Base-by-base conservation (phyloP, 2,797 vertebrate genomes). In the Acanthurus leucopareius region DNA sequence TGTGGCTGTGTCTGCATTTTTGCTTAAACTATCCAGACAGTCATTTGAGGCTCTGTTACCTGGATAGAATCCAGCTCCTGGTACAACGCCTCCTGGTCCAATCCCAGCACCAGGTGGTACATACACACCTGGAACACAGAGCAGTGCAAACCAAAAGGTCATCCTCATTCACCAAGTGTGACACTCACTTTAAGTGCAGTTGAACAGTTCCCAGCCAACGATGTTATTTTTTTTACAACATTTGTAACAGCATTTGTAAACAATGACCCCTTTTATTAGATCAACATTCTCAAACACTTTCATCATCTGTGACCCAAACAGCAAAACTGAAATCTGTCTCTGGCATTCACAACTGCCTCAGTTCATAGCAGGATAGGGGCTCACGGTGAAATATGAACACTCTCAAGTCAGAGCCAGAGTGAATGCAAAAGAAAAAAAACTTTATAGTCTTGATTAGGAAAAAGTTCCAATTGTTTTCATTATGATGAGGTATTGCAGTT, bases 91-190 rank as follows among this genome's bases (percentile, higher is more conserved):
- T 83, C 90, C 92, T 73, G 85, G 77, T 91, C 91, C 92, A 15
- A 78, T 76, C 66, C 92, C 94, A 80, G 77, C 60, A 56, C 93
- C 94, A 59, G 92, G 78, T 75, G 95, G 96, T 20, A 95, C 52
- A 60, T 95, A 96, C 35, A 95, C 94, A 88, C 96, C 95, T 96
- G 85, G 44, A 92, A 90, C 47, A 91, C 69, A 84, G n/a, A 85
- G 62, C 20, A 84, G n/a, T 73, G 53, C 40, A 82, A 53, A 75
- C 35, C 15, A 54, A 74, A 57, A 59, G 32, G 66, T 75, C 47
- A 80, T 32, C 25, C 11, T 77, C 14, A 11, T 48, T 74, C 28
- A 72, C 47, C 32, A 53, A 28, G 8, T 35, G n/a, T 17, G 38
- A 71, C 58, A 63, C 14, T 32, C 7, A 35, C 44, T 51, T 52